A percentile compares a stretch with the other conserved stretches of the same genome.
Evolutionary conservation across 2,113 vertebrate species (phyloP).

Genomic region (Podiceps cristatus): DNA sequence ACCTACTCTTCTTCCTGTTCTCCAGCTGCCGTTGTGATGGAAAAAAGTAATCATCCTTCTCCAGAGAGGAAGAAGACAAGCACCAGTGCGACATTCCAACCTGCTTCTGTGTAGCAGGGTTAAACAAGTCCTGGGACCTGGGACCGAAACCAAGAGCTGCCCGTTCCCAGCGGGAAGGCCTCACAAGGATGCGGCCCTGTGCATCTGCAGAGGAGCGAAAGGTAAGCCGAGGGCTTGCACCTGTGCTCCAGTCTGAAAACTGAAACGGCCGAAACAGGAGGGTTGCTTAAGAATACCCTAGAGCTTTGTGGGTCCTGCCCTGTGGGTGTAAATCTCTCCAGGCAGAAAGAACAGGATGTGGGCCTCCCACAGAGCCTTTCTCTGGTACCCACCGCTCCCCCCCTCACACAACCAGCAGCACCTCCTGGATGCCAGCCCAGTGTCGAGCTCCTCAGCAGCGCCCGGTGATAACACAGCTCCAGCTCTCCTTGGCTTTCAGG

Average conservation of each 20-base stretch:
- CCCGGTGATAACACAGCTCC: accelerated
- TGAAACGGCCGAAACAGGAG: neutral
- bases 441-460: neutral
- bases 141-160: neutral
- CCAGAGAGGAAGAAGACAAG: neutral
- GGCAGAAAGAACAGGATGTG: neutral
- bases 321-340: neutral
- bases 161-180: neutral
- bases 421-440: neutral
- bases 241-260: neutral
- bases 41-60: neutral
- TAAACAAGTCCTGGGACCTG: neutral
- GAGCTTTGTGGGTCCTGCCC: neutral
- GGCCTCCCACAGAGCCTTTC: neutral
- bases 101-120: neutral
- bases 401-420: neutral
- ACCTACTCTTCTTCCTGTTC: slow-evolving; percentile 19
- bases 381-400: neutral
- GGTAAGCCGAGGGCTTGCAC: neutral
- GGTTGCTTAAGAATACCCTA: neutral
- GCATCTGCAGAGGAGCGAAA: neutral
- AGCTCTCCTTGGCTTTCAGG: neutral
- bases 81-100: neutral
- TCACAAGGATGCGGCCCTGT: neutral
- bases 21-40: neutral